Conservation (phyloP, 2,888 invertebrate genomes). For the Pristionchus exspectatus region DNA sequence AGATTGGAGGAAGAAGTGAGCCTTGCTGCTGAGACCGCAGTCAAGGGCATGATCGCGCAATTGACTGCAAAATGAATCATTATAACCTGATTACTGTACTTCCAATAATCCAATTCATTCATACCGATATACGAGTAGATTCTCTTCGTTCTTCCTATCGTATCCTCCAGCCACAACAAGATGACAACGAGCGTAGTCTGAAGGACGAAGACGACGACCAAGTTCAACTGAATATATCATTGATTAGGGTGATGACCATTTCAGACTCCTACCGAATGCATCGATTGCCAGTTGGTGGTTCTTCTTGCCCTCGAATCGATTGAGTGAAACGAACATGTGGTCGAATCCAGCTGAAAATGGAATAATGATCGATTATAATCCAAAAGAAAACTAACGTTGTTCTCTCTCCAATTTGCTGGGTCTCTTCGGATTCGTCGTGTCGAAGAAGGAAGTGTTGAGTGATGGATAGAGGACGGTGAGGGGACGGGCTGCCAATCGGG, state of each 20-base stretch:
- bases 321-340: slow-evolving; percentile 90
- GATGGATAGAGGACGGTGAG: slow-evolving; percentile 95
- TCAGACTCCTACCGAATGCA: slow-evolving; percentile 84
- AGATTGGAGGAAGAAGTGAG: slow-evolving; percentile 53
- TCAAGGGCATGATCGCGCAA: slow-evolving; percentile 49
- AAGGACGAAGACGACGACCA: slow-evolving; percentile 41
- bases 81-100: neutral
- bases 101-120: neutral
- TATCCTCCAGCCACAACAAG: slow-evolving; percentile 97
- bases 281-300: slow-evolving; percentile 90
- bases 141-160: slow-evolving; percentile 91
- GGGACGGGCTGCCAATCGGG: slow-evolving; percentile 73
- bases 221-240: slow-evolving; percentile 31
- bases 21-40: slow-evolving; percentile 48
- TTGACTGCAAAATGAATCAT: slow-evolving; percentile 10
- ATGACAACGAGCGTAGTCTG: slow-evolving; percentile 82
- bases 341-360: slow-evolving; percentile 68
- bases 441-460: slow-evolving; percentile 86
- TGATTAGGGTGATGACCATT: neutral
- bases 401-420: slow-evolving; percentile 67
- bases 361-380: neutral
- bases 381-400: slow-evolving; percentile 11
- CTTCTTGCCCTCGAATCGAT: slow-evolving; percentile 97
- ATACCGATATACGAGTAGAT: slow-evolving; percentile 83
- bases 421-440: slow-evolving; percentile 58